phyloP scores from a whole-genome alignment of 2,888 invertebrate genomes.

The Pandemis cinnamomeana region DNA sequence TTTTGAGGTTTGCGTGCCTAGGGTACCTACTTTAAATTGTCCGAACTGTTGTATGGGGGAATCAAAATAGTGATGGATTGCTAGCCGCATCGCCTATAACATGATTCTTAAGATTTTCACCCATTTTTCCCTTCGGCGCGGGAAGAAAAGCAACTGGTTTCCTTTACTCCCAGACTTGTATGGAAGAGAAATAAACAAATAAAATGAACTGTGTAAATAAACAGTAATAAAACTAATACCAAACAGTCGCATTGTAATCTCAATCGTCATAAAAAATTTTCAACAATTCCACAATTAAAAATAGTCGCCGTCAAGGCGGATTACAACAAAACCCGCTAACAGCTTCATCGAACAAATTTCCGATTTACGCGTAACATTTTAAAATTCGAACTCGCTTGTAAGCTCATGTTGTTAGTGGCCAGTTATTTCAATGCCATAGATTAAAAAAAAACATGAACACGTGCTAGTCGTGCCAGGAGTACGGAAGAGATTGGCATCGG shows the following conservation, averaged over 20 bases:
- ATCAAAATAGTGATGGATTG: too few species aligned
- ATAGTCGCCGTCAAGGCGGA: slow-evolving; percentile 30
- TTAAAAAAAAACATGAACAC: slow-evolving; percentile 26
- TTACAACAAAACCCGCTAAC: slow-evolving; percentile 14
- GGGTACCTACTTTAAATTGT: too few species aligned
- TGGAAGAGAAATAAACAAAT: too few species aligned
- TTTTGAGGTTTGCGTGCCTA: too few species aligned
- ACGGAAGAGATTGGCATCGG: slow-evolving; percentile 68
- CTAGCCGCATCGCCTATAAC: too few species aligned
- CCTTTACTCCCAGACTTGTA: too few species aligned
- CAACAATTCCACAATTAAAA: slow-evolving; percentile 32
- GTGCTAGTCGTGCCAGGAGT: slow-evolving; percentile 49
- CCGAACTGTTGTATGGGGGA: too few species aligned
- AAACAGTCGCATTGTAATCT: background rate
- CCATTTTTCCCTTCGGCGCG: too few species aligned
- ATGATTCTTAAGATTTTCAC: too few species aligned
- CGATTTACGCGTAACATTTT: background rate
- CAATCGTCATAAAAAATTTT: slow-evolving; percentile 20
- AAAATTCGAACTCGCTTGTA: slow-evolving; percentile 4
- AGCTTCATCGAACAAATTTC: background rate
- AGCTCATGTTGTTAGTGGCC: slow-evolving; percentile 25
- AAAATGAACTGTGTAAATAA: too few species aligned
- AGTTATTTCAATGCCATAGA: slow-evolving; percentile 38
- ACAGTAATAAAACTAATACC: background rate
- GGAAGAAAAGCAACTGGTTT: too few species aligned